Evolutionary conservation across 2,888 invertebrate genomes (phyloP), one percentile per base, ranked within the genome.

Genomic region (Adelognathus sp.): DNA sequence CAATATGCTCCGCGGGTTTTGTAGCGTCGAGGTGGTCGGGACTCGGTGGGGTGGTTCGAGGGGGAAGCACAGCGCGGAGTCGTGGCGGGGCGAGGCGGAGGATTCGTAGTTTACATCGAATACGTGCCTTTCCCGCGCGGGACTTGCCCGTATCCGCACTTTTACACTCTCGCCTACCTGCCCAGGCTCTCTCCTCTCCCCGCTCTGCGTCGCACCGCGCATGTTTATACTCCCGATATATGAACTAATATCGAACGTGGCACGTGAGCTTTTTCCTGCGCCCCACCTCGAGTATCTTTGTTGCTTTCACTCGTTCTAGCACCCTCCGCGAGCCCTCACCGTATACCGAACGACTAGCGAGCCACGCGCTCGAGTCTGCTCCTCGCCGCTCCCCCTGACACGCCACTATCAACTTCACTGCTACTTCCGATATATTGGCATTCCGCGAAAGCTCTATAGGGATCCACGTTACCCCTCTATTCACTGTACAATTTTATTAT

Each of bases 201-300:
- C 36, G 73, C 18, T 52, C 52, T 75, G 24, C 80, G n/a, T n/a
- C n/a, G n/a, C 80, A 75, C 86, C 81, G 81, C 82, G 86, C 85
- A 86, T 87, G 85, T 86, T 84, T 85, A 86, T 76, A 75, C 80
- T 73, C 79, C 82, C 88, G 87, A 89, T 88, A 85, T 88, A 88
- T 88, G 88, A 90, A 88, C 88, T 90, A 88, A 90, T 90, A 90
- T 90, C 87, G 85, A 56, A 63, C 86, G 84, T 83, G 84, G 85
- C 87, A 86, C 88, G 87, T 88, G 87, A 88, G 79, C 41, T 61
- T 63, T 76, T 41, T 24, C 50, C 9, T 36, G n/a, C 50, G 16
- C 21, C 52, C 5, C 29, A n/a, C 18, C 39, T 52, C 74, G 39
- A n/a, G 4, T 31, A 9, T 54, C 11, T 44, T 31, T 72, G 18